phyloP scores from a whole-genome alignment of 2,888 invertebrate genomes.

The Aspidiotus destructor region DNA sequence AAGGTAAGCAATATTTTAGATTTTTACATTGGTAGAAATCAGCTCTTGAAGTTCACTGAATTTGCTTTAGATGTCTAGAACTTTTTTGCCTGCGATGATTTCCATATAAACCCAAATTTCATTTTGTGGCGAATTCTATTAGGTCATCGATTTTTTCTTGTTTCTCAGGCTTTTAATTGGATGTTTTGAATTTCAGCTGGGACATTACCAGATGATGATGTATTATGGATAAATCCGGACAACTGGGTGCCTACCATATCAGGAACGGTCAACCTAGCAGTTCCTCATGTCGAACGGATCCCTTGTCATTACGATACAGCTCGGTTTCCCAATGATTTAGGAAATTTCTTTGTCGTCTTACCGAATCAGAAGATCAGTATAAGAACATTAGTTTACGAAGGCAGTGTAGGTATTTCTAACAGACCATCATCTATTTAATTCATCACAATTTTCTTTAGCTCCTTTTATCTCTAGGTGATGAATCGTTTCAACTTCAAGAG shows the following conservation, averaged over 20 bases:
- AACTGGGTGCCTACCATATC: conserved; percentile 34
- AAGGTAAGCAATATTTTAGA: too few species aligned
- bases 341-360: conserved; percentile 35
- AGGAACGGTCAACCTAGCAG: conserved; percentile 31
- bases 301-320: conserved; percentile 36
- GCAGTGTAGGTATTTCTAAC: not conserved
- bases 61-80: too few species aligned
- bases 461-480: not conserved
- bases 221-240: conserved; percentile 36
- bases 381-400: not conserved
- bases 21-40: too few species aligned
- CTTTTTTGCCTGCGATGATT: too few species aligned
- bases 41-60: too few species aligned
- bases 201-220: not conserved
- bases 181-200: too few species aligned
- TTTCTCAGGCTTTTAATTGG: too few species aligned
- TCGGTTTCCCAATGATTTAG: conserved; percentile 31
- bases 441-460: not conserved
- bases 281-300: conserved; percentile 37
- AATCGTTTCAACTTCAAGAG: not conserved
- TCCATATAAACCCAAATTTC: too few species aligned
- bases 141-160: too few species aligned
- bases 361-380: conserved; percentile 22
- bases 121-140: too few species aligned
- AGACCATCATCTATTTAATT: not conserved